Evolutionary conservation across 2,797 vertebrate species (phyloP).

Genomic region (Lemur catta): DNA sequence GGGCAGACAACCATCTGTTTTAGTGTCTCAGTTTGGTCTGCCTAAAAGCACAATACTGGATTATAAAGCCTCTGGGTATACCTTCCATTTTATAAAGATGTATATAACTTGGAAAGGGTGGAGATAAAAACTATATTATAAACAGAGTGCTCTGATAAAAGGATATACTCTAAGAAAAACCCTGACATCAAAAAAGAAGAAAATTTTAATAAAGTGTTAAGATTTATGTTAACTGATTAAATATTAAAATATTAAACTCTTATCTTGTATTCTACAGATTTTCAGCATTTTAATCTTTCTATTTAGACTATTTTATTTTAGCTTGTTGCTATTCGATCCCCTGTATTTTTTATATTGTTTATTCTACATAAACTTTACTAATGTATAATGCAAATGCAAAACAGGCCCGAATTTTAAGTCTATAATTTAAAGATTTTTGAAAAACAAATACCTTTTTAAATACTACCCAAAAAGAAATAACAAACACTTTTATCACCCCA

Average conservation of each 20-base stretch:
- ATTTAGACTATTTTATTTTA: background rate
- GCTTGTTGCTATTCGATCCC: background rate
- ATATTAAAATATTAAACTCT: background rate
- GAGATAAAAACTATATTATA: background rate
- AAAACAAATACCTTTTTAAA: background rate
- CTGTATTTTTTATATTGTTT: background rate
- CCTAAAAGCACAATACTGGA: background rate
- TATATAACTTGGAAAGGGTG: background rate
- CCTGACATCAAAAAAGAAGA: background rate
- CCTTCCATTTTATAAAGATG: constrained; percentile 19
- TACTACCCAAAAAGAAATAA: background rate
- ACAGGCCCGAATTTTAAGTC: background rate
- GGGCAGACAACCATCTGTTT: constrained; percentile 58
- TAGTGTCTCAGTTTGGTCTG: background rate
- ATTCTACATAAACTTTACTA: background rate
- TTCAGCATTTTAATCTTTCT: background rate
- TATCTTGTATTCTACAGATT: background rate
- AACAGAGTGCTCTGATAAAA: background rate
- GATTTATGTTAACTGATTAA: background rate
- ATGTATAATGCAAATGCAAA: background rate
- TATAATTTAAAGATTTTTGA: background rate
- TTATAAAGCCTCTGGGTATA: background rate
- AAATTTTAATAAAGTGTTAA: background rate
- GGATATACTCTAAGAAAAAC: background rate
- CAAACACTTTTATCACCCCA: background rate